Percentiles rank a stretch among this genome's conserved stretches.
These are phyloP conservation scores for Conistra vaccinii DNA, from an alignment of 2,888 invertebrate genomes.

Conservation along the genomic window DNA sequence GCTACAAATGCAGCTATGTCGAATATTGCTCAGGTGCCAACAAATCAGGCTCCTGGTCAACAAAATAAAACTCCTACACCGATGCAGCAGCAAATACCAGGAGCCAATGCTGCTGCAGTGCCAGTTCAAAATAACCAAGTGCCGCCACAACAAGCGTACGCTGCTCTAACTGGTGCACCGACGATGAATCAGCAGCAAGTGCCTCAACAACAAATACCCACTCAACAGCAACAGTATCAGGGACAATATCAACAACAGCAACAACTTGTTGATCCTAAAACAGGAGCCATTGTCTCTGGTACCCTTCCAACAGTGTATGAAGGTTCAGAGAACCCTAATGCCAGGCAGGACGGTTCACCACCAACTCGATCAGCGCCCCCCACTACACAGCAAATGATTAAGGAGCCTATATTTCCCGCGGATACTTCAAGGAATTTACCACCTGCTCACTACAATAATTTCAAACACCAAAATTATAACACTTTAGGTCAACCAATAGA, in stretches of 20 bases:
- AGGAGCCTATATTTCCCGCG: constrained; percentile 81
- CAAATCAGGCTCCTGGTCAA: constrained; percentile 39
- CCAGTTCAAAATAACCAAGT: constrained; percentile 63
- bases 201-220: constrained; percentile 58
- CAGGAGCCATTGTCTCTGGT: constrained; percentile 56
- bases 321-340: constrained; percentile 55
- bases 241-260: constrained; percentile 64
- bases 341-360: constrained; percentile 22
- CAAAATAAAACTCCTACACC: constrained; percentile 26
- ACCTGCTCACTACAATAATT: constrained; percentile 43
- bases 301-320: constrained; percentile 66
- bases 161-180: constrained; percentile 63
- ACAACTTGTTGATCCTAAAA: constrained; percentile 67
- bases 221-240: constrained; percentile 64
- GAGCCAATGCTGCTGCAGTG: constrained; percentile 4
- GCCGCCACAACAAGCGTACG: constrained; percentile 67
- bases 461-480: constrained; percentile 72
- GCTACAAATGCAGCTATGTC: constrained; percentile 66
- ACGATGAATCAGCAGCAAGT: constrained; percentile 61
- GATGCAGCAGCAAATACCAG: constrained; percentile 27
- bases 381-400: constrained; percentile 64
- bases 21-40: constrained; percentile 44
- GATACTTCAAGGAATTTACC: constrained; percentile 73
- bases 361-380: constrained; percentile 23
- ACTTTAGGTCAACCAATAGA: constrained; percentile 86